Evolutionary conservation across 2,888 invertebrate species (phyloP).

Genomic region (Ommatoiulus sabulosus): DNA sequence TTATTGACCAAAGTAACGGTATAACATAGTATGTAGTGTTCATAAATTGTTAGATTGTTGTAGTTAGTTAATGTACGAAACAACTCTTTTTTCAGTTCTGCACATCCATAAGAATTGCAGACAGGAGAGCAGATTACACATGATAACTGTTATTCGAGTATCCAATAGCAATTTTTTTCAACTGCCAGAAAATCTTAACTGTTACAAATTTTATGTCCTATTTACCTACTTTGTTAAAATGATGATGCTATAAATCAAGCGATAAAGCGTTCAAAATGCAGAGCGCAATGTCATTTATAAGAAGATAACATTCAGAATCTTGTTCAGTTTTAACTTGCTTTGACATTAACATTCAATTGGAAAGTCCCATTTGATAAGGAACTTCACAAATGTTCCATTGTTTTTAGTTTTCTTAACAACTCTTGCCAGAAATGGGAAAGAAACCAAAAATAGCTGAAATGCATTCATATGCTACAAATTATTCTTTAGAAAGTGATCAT

Average conservation of each 20-base stretch:
- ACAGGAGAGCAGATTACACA: neutral
- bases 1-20: neutral
- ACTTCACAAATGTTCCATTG: neutral
- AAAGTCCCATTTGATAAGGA: neutral
- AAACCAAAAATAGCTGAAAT: neutral
- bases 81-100: neutral
- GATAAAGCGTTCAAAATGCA: neutral
- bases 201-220: constrained; percentile 9
- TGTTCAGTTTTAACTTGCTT: neutral
- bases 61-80: neutral
- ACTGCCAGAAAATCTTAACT: neutral
- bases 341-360: neutral
- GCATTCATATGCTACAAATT: neutral
- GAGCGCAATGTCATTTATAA: neutral
- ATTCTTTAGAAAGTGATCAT: neutral
- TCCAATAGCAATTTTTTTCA: neutral
- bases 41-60: neutral
- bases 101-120: neutral
- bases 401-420: neutral
- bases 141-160: constrained; percentile 37
- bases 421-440: neutral
- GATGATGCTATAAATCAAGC: constrained; percentile 15
- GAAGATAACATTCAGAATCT: neutral
- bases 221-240: constrained; percentile 33
- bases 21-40: neutral